Conservation (phyloP, 1,140 invertebrate genomes). For the Gyrodactylus salaris region DNA sequence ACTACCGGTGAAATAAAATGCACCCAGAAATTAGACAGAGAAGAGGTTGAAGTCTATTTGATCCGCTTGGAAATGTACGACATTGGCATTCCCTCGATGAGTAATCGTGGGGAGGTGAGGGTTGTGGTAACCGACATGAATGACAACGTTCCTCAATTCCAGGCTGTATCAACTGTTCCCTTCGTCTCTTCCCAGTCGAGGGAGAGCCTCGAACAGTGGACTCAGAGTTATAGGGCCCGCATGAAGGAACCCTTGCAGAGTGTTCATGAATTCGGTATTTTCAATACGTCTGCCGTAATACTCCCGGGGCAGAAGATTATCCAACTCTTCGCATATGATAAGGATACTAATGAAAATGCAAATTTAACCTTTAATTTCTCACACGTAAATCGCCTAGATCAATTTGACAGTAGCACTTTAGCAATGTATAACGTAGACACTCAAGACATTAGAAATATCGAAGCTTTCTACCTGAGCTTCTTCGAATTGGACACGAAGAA, state of each 20-base stretch:
- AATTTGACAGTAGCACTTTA: not conserved
- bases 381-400: not conserved
- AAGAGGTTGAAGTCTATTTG: not conserved
- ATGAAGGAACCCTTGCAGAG: not conserved
- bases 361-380: not conserved
- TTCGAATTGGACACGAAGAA: not conserved
- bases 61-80: not conserved
- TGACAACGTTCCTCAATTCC: not conserved
- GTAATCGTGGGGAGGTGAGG: not conserved
- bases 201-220: not conserved
- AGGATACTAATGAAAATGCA: not conserved
- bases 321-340: not conserved
- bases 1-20: not conserved
- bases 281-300: not conserved
- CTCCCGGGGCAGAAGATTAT: not conserved
- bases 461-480: not conserved
- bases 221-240: not conserved
- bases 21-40: not conserved
- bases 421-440: not conserved
- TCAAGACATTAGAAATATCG: not conserved
- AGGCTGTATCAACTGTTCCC: not conserved
- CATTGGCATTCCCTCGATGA: not conserved
- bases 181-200: not conserved
- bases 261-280: not conserved
- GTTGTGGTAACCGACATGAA: not conserved